A percentile compares a stretch with the other conserved stretches of the same genome.
Conservation (phyloP, 2,888 invertebrate species). For the Capitulum mitella region DNA sequence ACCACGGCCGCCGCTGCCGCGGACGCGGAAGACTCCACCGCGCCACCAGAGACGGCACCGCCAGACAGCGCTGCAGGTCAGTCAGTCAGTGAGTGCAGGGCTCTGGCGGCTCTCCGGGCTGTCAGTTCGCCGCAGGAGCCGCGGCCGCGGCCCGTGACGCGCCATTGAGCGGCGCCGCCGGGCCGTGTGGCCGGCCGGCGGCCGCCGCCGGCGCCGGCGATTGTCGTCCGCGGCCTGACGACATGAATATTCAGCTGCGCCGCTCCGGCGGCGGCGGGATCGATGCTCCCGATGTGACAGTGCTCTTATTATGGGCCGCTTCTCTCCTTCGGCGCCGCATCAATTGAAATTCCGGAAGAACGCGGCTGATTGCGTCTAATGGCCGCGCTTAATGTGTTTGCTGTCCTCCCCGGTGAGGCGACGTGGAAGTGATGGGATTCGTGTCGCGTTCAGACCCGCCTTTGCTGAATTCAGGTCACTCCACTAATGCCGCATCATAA, state of each 20-base stretch:
- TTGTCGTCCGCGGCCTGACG: background rate
- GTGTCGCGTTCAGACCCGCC: background rate
- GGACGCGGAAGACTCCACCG: background rate
- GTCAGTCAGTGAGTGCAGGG: background rate
- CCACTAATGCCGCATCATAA: background rate
- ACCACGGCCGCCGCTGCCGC: conserved; percentile 4
- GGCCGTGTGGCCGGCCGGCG: too few relatives aligned
- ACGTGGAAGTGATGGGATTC: background rate
- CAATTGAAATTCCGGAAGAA: background rate
- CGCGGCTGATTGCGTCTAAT: background rate
- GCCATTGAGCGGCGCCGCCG: too few relatives aligned
- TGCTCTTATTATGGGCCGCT: too few relatives aligned
- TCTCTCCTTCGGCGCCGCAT: background rate
- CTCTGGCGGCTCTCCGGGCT: background rate
- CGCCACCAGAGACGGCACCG: background rate
- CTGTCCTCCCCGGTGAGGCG: background rate
- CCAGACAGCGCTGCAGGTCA: background rate
- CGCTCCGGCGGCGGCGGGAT: too few relatives aligned
- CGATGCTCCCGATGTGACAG: too few relatives aligned
- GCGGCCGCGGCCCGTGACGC: background rate
- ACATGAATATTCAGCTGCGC: too few relatives aligned
- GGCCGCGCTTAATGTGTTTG: background rate
- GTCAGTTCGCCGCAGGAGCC: background rate
- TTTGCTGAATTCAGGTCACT: background rate
- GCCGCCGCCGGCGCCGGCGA: background rate